Percentiles rank a stretch among this genome's conserved stretches.
phyloP scores from a whole-genome alignment of 1,140 invertebrate species.

The Batillaria attramentaria region DNA sequence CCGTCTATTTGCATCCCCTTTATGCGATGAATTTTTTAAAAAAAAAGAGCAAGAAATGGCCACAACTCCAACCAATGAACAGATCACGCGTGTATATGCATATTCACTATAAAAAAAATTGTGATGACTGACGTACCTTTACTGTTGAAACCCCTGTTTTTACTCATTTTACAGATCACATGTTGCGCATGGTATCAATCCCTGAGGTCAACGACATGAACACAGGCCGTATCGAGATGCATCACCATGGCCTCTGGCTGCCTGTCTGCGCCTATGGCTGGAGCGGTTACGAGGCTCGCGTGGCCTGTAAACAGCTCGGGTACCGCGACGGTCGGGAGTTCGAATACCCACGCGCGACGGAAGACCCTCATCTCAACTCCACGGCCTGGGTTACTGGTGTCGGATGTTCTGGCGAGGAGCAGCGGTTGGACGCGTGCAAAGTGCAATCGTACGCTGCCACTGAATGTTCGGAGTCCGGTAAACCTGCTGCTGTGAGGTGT shows the following conservation, averaged over 20 bases:
- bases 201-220: constrained; percentile 41
- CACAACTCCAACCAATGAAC: too few species aligned
- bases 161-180: constrained; percentile 41
- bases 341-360: constrained; percentile 1
- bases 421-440: constrained; percentile 80
- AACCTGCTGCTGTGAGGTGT: constrained; percentile 41
- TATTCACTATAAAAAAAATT: not conserved
- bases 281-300: constrained; percentile 85
- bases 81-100: too few species aligned
- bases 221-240: constrained; percentile 89
- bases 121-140: not conserved
- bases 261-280: constrained; percentile 93
- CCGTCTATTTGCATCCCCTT: too few species aligned
- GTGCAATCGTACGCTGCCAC: constrained; percentile 78
- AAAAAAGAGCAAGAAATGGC: too few species aligned
- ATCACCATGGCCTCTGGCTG: constrained; percentile 89
- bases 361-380: constrained; percentile 27
- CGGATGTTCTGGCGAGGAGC: constrained; percentile 86
- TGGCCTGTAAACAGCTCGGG: constrained; percentile 79
- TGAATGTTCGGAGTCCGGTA: constrained; percentile 19
- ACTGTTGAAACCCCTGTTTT: not conserved
- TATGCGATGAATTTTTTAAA: too few species aligned
- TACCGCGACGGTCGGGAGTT: constrained; percentile 43
- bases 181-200: constrained; percentile 40
- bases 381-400: constrained; percentile 91